A percentile compares a stretch with the other conserved stretches of the same genome.
phyloP scores from a whole-genome alignment of 2,888 invertebrate species.

The Mystacides longicornis region DNA sequence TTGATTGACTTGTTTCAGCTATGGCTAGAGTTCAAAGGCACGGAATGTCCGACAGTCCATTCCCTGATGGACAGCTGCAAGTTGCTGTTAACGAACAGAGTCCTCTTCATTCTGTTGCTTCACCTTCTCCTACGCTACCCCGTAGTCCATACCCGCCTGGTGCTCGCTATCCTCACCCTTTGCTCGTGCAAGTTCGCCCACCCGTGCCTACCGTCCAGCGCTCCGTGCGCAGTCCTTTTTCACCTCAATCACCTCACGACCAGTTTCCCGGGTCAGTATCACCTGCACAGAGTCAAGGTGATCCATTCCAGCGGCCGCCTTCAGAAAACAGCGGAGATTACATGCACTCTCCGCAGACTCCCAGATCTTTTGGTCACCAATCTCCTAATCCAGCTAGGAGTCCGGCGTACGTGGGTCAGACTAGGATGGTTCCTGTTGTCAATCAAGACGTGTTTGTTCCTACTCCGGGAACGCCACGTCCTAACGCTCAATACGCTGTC shows the following conservation, averaged over 20 bases:
- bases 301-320: conserved; percentile 27
- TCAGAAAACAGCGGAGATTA: conserved; percentile 30
- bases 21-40: conserved; percentile 51
- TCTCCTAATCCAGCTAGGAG: conserved; percentile 28
- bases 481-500: conserved; percentile 37
- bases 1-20: conserved; percentile 35
- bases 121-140: conserved; percentile 29
- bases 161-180: conserved; percentile 26
- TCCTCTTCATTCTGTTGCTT: conserved; percentile 31
- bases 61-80: conserved; percentile 40
- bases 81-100: conserved; percentile 40
- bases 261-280: conserved; percentile 41
- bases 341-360: conserved; percentile 36
- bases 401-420: conserved; percentile 27
- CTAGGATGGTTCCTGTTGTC: conserved; percentile 27
- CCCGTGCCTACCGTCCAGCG: conserved; percentile 27
- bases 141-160: conserved; percentile 28
- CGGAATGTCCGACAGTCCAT: conserved; percentile 36
- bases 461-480: conserved; percentile 47
- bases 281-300: conserved; percentile 27
- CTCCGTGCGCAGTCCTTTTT: conserved; percentile 28
- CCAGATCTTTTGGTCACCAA: conserved; percentile 32
- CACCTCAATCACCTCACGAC: conserved; percentile 40
- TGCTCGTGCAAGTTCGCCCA: conserved; percentile 17
- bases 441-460: conserved; percentile 39